Evolutionary conservation across 2,888 invertebrate species (phyloP), one percentile per base, ranked within the genome.

Genomic region (Pseudeuparius sepicola): DNA sequence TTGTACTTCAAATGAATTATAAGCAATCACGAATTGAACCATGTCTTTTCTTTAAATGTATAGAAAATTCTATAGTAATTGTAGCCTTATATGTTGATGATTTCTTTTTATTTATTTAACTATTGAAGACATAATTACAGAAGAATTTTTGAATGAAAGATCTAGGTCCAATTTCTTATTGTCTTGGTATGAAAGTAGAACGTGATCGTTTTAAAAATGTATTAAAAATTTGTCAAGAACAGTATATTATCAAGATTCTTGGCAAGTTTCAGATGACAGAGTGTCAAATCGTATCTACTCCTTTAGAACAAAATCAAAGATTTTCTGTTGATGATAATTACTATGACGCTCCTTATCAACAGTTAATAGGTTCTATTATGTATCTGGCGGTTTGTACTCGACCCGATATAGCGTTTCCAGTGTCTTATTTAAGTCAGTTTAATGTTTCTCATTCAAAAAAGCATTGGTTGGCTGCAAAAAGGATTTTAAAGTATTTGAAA

Each of bases 381-480:
- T 39, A 43, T 34, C 18, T 41, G 17, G 40, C 39, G 10, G 40
- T 41, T 4, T 23, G 34, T 16, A 41, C 39, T 15, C 30, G 37
- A 20, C 41, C 40, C 15, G 41, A 39, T 15, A 42, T 41, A 29
- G 27, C 30, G 14, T 39, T 23, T 40, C 24, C 28, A 18, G 35
- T 42, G 3, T 37, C 35, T 17, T 40, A 31, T 28, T 20, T 40
- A 9, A 37, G 37, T 17, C 42, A 40, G 23, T 42, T 32, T 35
- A 42, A 37, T 31, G 34, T 27, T 12, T 18, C 18, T 14, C 29
- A 37, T 36, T 24, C 14, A 30, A 26, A 41, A 14, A 10, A 16
- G 27, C 43, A 41, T 27, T 55, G 54, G 50, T 33, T 37, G 13
- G 47, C 48, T n/a, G 52, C 50, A 1, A 54, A 56, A 36, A 31